phyloP scores from a whole-genome alignment of 2,888 invertebrate genomes.

The Drosophila aldrichi region DNA sequence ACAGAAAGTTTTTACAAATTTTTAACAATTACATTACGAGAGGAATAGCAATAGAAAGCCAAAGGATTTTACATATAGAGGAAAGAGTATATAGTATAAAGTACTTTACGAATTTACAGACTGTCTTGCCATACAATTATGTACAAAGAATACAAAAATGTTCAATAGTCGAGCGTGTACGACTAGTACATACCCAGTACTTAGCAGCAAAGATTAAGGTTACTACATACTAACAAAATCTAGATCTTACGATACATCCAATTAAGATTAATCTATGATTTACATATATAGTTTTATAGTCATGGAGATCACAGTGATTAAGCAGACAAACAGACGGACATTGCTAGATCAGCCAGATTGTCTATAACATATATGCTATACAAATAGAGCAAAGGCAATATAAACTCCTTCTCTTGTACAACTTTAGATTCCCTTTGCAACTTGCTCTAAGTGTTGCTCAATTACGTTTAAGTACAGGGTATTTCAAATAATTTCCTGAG shows the following conservation, averaged over 20 bases:
- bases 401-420: background rate
- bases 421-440: background rate
- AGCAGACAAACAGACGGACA: background rate
- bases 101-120: conserved; percentile 28
- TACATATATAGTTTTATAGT: background rate
- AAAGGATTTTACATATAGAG: conserved; percentile 16
- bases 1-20: conserved; percentile 26
- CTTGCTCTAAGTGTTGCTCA: background rate
- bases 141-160: background rate
- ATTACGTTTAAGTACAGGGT: conserved; percentile 3
- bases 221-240: background rate
- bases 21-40: conserved; percentile 24
- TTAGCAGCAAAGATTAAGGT: no score
- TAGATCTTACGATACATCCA: background rate
- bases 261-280: background rate
- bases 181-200: conserved; percentile 10
- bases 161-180: background rate
- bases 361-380: background rate
- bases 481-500: background rate
- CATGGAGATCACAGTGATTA: background rate
- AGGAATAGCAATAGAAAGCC: conserved; percentile 23
- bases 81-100: conserved; percentile 8
- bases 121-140: conserved; percentile 15
- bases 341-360: background rate
- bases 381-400: background rate